These are phyloP conservation scores for Seladonia tumulorum DNA, from an alignment of 2,888 invertebrate species.

Conservation along the genomic window DNA sequence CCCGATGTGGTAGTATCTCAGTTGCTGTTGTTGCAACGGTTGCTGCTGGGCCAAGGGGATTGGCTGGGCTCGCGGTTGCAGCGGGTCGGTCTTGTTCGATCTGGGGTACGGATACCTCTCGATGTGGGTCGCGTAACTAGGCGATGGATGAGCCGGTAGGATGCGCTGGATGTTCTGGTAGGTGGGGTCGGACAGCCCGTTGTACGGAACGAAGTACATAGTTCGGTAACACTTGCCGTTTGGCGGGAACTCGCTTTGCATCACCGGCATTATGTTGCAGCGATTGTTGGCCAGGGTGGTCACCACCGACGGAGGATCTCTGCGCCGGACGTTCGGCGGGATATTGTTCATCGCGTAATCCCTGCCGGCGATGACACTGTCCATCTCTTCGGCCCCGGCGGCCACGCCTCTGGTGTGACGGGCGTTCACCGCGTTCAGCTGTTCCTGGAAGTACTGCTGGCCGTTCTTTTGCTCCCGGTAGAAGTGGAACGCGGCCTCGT, in stretches of 20 bases:
- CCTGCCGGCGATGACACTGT: slow-evolving; percentile 38
- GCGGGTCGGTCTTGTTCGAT: slow-evolving; percentile 59
- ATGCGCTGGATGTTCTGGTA: slow-evolving; percentile 82
- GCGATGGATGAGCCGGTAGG: slow-evolving; percentile 76
- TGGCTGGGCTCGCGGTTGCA: slow-evolving; percentile 52
- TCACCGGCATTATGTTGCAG: slow-evolving; percentile 70
- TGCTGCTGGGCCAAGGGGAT: slow-evolving; percentile 55
- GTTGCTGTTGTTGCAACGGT: background rate
- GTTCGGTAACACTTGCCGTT: slow-evolving; percentile 81
- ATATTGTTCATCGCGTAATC: slow-evolving; percentile 52
- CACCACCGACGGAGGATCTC: slow-evolving; percentile 9
- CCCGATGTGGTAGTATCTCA: slow-evolving; percentile 74
- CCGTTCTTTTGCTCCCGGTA: slow-evolving; percentile 74
- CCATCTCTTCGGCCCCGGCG: slow-evolving; percentile 70
- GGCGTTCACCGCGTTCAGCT: slow-evolving; percentile 57
- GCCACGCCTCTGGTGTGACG: slow-evolving; percentile 76
- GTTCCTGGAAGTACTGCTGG: slow-evolving; percentile 74
- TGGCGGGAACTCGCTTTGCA: slow-evolving; percentile 34
- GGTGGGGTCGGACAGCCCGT: slow-evolving; percentile 80
- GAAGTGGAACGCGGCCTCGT: slow-evolving; percentile 65
- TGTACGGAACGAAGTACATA: slow-evolving; percentile 83
- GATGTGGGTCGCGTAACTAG: slow-evolving; percentile 80
- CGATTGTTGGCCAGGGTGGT: slow-evolving; percentile 72
- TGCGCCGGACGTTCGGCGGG: slow-evolving; percentile 57
- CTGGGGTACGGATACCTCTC: slow-evolving; percentile 82